Evolutionary conservation across 2,113 vertebrate species (phyloP), one percentile per base, ranked within the genome.

Genomic region (Dasyornis broadbenti): DNA sequence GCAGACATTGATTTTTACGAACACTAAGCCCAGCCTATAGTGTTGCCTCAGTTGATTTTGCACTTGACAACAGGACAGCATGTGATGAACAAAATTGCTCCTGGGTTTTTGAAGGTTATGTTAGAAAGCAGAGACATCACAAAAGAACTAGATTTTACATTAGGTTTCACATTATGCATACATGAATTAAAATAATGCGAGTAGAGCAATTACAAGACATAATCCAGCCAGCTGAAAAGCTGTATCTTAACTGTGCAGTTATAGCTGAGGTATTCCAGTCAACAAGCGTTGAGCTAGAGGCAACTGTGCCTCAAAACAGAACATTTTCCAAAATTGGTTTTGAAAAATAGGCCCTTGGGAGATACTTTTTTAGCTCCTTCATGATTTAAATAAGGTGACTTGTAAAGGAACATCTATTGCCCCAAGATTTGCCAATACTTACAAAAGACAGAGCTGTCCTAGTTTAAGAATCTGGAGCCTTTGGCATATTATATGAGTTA

Each of bases 261-360:
- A 68, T 84, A 86, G 56, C 45, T 65, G 80, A 93, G 66, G 57
- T 85, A 93, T 76, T 91, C 39, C 35, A 93, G 87, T 78, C 84
- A 95, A 89, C 52, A 93, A 91, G 73, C 22, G 0, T 89, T 77
- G 92, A 76, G 87, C 93, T 95, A 39, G 85, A 90, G 79, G 94
- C 85, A 90, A 86, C 47, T 81, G 21, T 95, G 59, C 63, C 90
- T 89, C 64, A 86, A 90, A 94, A 92, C 79, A 94, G 79, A 89
- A 71, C 44, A 53, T 88, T 94, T 95, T 92, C 86, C 76, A 90
- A 94, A 95, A 96, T 90, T 63, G 93, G 76, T 83, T 96, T 84
- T 86, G 93, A 96, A 95, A 95, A 96, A 73, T 35, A 92, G 57
- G 64, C 82, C 85, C 42, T 57, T 76, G 40, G 77, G 91, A 93